Conservation (phyloP, 2,113 vertebrate genomes). For the Aptenodytes patagonicus region DNA sequence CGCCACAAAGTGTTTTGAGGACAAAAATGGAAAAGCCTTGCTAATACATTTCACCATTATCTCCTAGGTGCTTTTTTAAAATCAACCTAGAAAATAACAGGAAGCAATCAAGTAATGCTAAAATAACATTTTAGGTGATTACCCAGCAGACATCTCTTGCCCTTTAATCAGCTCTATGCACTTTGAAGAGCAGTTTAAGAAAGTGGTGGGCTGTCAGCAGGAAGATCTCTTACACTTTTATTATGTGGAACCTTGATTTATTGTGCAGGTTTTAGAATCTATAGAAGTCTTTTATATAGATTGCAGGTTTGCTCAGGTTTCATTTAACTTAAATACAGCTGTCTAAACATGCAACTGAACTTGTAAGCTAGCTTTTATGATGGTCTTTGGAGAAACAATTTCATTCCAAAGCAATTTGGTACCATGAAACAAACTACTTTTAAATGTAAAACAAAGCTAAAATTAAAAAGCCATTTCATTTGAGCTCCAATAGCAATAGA, state of each 20-base stretch:
- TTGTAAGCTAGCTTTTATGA: neutral
- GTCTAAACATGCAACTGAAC: neutral
- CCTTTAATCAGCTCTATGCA: neutral
- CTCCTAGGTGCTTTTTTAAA: neutral
- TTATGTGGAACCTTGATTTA: neutral
- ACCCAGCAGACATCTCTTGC: neutral
- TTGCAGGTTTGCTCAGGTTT: constrained; percentile 2
- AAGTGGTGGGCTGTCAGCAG: neutral
- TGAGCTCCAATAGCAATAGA: neutral
- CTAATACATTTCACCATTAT: neutral
- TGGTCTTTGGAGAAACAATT: neutral
- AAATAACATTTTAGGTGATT: neutral
- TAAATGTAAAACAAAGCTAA: neutral
- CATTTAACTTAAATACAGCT: constrained; percentile 30
- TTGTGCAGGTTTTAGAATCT: neutral
- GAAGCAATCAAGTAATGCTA: neutral
- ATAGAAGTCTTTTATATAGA: neutral
- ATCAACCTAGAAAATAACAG: neutral
- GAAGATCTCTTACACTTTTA: neutral
- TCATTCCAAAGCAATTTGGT: neutral
- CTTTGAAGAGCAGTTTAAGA: neutral
- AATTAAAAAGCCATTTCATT: constrained; percentile 7
- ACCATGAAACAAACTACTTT: neutral
- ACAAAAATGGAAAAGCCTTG: neutral
- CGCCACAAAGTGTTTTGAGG: neutral